Conservation (phyloP, 1,140 invertebrate genomes). For the Bombus consobrinus region DNA sequence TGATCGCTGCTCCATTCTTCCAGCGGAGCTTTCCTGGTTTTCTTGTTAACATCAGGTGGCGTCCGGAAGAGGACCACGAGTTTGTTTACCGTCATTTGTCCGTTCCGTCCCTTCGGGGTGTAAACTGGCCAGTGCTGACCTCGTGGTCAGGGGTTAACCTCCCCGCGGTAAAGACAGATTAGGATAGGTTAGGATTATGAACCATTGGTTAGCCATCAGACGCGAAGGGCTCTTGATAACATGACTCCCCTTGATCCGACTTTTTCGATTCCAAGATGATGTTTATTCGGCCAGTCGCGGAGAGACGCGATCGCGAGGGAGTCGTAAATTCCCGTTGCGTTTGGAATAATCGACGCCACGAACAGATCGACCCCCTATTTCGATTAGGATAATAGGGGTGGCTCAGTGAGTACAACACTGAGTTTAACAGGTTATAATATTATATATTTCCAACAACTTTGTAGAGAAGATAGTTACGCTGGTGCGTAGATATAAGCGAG, state of each 20-base stretch:
- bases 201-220: constrained; percentile 31
- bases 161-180: constrained; percentile 52
- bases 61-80: neutral
- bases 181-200: constrained; percentile 52
- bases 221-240: neutral
- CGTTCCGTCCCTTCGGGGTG: constrained; percentile 26
- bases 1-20: neutral
- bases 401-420: too few relatives aligned
- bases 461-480: too few relatives aligned
- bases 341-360: too few relatives aligned
- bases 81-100: constrained; percentile 59
- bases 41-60: neutral
- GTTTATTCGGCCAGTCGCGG: too few relatives aligned
- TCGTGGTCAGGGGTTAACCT: constrained; percentile 57
- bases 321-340: too few relatives aligned
- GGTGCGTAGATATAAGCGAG: too few relatives aligned
- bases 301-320: too few relatives aligned
- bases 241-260: neutral
- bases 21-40: neutral
- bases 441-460: too few relatives aligned
- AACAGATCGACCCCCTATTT: too few relatives aligned
- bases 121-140: constrained; percentile 54
- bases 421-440: too few relatives aligned
- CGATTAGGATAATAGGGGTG: too few relatives aligned
- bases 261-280: neutral